Evolutionary conservation across 2,888 invertebrate genomes (phyloP).

Genomic region (Epirrhoe alternata): DNA sequence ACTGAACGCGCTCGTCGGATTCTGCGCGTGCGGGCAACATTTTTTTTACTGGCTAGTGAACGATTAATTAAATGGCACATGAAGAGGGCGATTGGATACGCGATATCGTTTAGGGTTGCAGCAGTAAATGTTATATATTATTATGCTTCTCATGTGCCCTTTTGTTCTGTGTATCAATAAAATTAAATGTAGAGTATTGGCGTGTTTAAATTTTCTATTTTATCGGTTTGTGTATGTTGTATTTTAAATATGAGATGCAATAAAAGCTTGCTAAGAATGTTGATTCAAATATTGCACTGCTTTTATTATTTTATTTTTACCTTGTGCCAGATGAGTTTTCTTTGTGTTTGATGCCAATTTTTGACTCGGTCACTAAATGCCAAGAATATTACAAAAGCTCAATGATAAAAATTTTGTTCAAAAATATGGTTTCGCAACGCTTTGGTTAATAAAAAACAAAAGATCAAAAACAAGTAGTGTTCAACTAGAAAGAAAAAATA

Average conservation of each 20-base stretch:
- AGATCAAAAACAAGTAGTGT: neutral
- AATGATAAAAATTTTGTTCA: neutral
- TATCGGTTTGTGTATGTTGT: conserved; percentile 8
- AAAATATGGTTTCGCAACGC: neutral
- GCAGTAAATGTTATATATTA: conserved; percentile 46
- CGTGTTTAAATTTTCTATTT: conserved; percentile 17
- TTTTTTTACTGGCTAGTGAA: conserved; percentile 54
- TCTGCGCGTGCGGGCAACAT: conserved; percentile 60
- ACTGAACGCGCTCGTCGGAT: conserved; percentile 65
- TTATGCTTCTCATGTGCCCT: conserved; percentile 22
- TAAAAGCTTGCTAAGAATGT: conserved; percentile 7
- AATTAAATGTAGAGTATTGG: conserved; percentile 4
- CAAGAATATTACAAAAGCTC: conserved; percentile 3
- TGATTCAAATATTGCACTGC: conserved; percentile 7
- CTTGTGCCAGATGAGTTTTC: conserved; percentile 12
- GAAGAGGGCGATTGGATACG: conserved; percentile 59
- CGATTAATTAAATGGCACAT: conserved; percentile 71
- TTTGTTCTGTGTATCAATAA: conserved; percentile 40
- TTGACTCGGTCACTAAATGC: conserved; percentile 23
- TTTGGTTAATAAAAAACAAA: neutral
- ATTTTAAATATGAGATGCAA: conserved; percentile 11
- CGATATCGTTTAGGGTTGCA: conserved; percentile 51
- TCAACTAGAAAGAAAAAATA: neutral
- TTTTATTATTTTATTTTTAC: conserved; percentile 10
- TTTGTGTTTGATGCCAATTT: conserved; percentile 28